Evolutionary conservation across 2,888 invertebrate genomes (phyloP).

Genomic region (Platerodrilus igneus): DNA sequence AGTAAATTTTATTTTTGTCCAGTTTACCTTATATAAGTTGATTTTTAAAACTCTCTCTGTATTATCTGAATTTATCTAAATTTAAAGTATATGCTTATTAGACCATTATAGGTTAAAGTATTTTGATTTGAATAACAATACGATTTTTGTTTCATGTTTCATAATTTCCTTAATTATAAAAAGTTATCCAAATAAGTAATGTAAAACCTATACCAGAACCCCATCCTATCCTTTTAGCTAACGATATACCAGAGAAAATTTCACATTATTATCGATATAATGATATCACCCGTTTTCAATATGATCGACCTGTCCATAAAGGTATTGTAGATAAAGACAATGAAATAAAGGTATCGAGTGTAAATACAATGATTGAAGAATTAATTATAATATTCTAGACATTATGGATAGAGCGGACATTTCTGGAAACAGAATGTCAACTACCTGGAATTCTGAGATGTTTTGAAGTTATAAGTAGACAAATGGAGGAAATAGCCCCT

Average conservation of each 20-base stretch:
- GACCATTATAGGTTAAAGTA: too few relatives aligned
- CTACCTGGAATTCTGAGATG: constrained; percentile 89
- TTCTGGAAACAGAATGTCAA: constrained; percentile 73
- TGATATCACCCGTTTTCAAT: constrained; percentile 84
- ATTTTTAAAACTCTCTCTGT: too few relatives aligned
- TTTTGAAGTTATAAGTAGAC: constrained; percentile 81
- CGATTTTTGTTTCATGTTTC: background rate
- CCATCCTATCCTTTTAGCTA: constrained; percentile 47
- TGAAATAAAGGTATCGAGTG: constrained; percentile 72
- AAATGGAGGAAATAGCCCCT: constrained; percentile 74
- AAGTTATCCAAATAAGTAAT: constrained; percentile 89
- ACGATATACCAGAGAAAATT: constrained; percentile 79
- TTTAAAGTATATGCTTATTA: too few relatives aligned
- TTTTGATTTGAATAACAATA: constrained; percentile 6
- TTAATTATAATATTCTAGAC: constrained; percentile 51
- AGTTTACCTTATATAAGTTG: too few relatives aligned
- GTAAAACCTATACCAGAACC: constrained; percentile 84
- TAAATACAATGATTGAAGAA: background rate
- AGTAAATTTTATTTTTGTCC: too few relatives aligned
- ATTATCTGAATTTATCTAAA: too few relatives aligned
- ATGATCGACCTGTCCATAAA: constrained; percentile 84
- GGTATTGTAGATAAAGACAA: constrained; percentile 90
- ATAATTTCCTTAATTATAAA: background rate
- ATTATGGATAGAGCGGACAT: constrained; percentile 91
- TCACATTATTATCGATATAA: constrained; percentile 87